These are phyloP conservation scores for Brachypteracias leptosomus DNA, from an alignment of 2,113 vertebrate genomes.

Conservation along the genomic window DNA sequence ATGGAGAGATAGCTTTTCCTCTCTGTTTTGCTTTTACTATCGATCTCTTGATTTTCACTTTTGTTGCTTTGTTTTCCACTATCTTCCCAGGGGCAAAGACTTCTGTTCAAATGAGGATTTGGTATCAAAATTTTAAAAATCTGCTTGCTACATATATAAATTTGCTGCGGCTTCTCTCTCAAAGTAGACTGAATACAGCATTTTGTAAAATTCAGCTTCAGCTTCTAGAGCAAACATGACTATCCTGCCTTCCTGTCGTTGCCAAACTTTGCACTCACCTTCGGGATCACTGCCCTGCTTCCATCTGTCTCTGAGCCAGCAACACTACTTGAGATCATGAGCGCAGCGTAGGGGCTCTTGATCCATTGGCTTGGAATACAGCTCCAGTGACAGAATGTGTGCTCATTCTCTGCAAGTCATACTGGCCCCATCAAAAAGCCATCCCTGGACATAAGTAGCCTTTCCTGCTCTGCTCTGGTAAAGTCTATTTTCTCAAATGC, in stretches of 20 bases:
- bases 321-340: neutral
- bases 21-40: neutral
- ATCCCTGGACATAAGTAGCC: neutral
- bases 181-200: neutral
- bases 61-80: neutral
- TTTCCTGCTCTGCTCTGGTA: neutral
- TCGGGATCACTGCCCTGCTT: neutral
- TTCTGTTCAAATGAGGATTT: neutral
- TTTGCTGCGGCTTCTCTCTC: neutral
- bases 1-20: neutral
- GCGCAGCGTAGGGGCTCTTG: neutral
- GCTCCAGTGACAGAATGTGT: neutral
- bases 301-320: neutral
- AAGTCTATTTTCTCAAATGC: neutral
- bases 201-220: neutral
- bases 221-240: neutral
- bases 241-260: neutral
- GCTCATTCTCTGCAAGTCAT: neutral
- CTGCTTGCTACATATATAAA: neutral
- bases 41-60: neutral
- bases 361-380: neutral
- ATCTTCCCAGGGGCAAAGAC: neutral
- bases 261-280: neutral
- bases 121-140: neutral
- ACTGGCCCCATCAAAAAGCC: neutral